Evolutionary conservation across 1,140 invertebrate genomes (phyloP), one percentile per base, ranked within the genome.

Genomic region (Nephila pilipes): DNA sequence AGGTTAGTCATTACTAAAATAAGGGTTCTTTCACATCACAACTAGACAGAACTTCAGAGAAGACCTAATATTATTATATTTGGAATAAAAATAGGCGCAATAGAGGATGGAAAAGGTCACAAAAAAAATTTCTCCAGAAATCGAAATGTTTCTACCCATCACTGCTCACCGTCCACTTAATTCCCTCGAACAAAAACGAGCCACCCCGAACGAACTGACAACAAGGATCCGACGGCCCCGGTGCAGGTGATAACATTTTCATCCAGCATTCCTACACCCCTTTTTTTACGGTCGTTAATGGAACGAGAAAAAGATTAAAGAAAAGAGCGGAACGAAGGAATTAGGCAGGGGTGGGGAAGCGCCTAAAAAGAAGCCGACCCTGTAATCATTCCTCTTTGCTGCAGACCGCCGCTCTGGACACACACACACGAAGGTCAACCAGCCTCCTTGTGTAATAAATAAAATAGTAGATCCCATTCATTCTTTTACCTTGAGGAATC

Each of bases 351-450:
- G 69, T 75, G 69, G 22, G 69, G 87, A 38, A 12, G 12, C 16
- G 22, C 63, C 65, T n/a, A 18, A 69, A 81, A 90, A 81, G 65
- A 80, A 90, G 75, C 88, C 63, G 65, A 81, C 69, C 75, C 88
- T 90, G 75, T 90, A 90, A 90, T 90, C 88, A 90, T 75, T 75
- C 60, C 46, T 18, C 75, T 90, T 90, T 57, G 36, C 18, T 25
- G 46, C 5, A 60, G 69, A 22, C 88, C 75, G 75, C 75, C 55
- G 6, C 29, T 0, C 29, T 75, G 69, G 69, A 75, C 22, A 54
- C 32, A 75, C 54, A 79, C 69, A 60, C 87, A 89, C n/a, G 69
- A 90, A 90, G 88, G 88, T 90, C 88, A 69, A 32, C 38, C 54
- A 14, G 12, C 58, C 18, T 32, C 46, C 20, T 85, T 57, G 22